Conservation (phyloP, 2,888 invertebrate species). For the Epinotia ramella region DNA sequence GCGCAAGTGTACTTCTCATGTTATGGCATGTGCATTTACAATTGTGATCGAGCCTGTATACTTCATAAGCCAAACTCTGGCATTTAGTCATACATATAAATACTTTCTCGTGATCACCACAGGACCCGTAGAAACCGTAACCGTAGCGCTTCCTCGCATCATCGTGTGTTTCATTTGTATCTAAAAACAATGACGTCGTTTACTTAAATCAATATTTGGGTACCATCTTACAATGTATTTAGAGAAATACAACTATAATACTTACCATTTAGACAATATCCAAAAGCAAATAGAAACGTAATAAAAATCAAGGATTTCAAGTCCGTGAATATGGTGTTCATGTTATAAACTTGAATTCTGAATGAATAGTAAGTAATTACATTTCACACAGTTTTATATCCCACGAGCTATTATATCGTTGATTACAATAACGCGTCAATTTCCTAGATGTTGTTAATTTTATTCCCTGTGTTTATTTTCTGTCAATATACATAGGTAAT, state of each 20-base stretch:
- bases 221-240: not conserved
- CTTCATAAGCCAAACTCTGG: slow-evolving; percentile 68
- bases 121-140: slow-evolving; percentile 61
- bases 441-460: not conserved
- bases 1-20: slow-evolving; percentile 62
- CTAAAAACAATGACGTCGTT: slow-evolving; percentile 50
- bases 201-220: not conserved
- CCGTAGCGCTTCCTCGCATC: slow-evolving; percentile 69
- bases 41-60: slow-evolving; percentile 61
- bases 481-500: not conserved
- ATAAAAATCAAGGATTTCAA: slow-evolving; percentile 51
- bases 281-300: slow-evolving; percentile 49
- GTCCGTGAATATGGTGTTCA: not conserved
- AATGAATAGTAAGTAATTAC: slow-evolving; percentile 34
- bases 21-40: slow-evolving; percentile 73
- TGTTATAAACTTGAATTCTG: slow-evolving; percentile 1
- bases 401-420: not conserved
- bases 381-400: not conserved
- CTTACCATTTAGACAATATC: slow-evolving; percentile 50
- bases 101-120: slow-evolving; percentile 60
- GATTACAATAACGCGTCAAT: not conserved
- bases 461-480: not conserved
- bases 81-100: slow-evolving; percentile 74
- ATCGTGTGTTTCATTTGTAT: slow-evolving; percentile 48
- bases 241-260: slow-evolving; percentile 26